These are phyloP conservation scores for Hemibagrus guttatus DNA, from an alignment of 2,797 vertebrate genomes.

Conservation along the genomic window DNA sequence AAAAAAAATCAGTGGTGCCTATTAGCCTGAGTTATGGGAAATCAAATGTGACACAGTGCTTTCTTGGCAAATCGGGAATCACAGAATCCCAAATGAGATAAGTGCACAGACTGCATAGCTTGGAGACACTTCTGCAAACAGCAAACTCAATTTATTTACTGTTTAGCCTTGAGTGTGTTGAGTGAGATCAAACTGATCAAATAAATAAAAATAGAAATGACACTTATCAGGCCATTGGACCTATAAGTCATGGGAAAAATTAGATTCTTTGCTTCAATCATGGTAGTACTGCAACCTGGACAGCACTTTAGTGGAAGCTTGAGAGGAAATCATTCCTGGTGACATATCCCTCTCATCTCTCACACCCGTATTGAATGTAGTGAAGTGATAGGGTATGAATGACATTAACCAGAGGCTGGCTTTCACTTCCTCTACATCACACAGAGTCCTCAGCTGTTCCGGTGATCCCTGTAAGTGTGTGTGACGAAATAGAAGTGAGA, in stretches of 20 bases:
- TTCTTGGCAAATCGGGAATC: slow-evolving; percentile 64
- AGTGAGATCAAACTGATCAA: slow-evolving; percentile 12
- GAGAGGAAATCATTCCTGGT: slow-evolving; percentile 22
- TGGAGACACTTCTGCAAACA: slow-evolving; percentile 45
- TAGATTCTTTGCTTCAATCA: slow-evolving; percentile 31
- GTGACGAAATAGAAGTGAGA: slow-evolving; percentile 37
- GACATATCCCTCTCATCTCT: slow-evolving; percentile 45
- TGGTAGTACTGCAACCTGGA: slow-evolving; percentile 25
- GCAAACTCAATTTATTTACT: slow-evolving; percentile 29
- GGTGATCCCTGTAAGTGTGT: slow-evolving; percentile 32
- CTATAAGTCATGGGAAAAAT: slow-evolving; percentile 21
- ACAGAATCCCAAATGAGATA: slow-evolving; percentile 54
- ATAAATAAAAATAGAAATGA: slow-evolving; percentile 28
- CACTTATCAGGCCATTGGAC: slow-evolving; percentile 15
- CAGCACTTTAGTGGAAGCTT: slow-evolving; percentile 50
- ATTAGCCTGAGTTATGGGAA: slow-evolving; percentile 66
- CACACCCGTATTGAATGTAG: slow-evolving; percentile 24
- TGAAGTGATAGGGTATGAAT: slow-evolving; percentile 43
- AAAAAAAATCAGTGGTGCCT: slow-evolving; percentile 61
- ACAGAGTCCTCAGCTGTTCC: slow-evolving; percentile 33
- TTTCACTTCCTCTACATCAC: slow-evolving; percentile 34
- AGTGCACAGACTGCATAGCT: slow-evolving; percentile 41
- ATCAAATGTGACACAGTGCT: slow-evolving; percentile 67
- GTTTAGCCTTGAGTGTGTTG: slow-evolving; percentile 8
- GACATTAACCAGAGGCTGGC: slow-evolving; percentile 47